phyloP scores from a whole-genome alignment of 1,140 invertebrate species.

The Diorhabda carinulata region DNA sequence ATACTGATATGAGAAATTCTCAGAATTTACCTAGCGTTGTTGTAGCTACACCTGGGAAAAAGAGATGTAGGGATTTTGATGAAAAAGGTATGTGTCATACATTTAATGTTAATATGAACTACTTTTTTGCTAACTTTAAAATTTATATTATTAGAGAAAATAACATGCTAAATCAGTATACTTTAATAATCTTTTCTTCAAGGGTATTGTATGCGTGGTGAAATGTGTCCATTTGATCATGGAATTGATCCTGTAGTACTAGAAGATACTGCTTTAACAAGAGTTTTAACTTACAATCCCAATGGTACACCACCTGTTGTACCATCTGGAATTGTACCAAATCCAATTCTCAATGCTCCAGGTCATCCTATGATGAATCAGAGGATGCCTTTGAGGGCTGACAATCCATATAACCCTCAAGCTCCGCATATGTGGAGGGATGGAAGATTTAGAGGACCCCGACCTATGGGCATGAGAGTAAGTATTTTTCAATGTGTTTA shows the following conservation, averaged over 20 bases:
- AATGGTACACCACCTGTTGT: conserved; percentile 42
- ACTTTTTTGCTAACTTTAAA: not conserved
- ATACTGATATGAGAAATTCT: conserved; percentile 56
- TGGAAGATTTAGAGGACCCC: conserved; percentile 44
- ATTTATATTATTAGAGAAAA: not conserved
- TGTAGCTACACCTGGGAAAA: conserved; percentile 52
- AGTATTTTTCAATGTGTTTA: conserved; percentile 1
- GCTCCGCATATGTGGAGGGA: conserved; percentile 70
- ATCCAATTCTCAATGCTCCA: conserved; percentile 43
- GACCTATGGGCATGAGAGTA: conserved; percentile 37
- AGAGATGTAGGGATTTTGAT: conserved; percentile 70
- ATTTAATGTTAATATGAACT: not conserved
- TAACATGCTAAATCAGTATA: too few species aligned
- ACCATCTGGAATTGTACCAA: conserved; percentile 30
- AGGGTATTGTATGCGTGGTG: conserved; percentile 92
- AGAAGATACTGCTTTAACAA: conserved; percentile 69
- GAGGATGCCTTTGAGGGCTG: conserved; percentile 40
- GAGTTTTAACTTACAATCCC: conserved; percentile 56
- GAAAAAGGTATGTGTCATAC: conserved; percentile 41
- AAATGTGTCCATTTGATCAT: conserved; percentile 93
- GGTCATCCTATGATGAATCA: conserved; percentile 31
- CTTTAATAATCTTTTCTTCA: conserved; percentile 38
- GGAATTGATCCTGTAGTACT: conserved; percentile 90
- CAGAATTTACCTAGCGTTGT: conserved; percentile 54
- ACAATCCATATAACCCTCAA: conserved; percentile 75